Conservation (phyloP, 2,113 vertebrate genomes). For the Dendrocopos noguchii region DNA sequence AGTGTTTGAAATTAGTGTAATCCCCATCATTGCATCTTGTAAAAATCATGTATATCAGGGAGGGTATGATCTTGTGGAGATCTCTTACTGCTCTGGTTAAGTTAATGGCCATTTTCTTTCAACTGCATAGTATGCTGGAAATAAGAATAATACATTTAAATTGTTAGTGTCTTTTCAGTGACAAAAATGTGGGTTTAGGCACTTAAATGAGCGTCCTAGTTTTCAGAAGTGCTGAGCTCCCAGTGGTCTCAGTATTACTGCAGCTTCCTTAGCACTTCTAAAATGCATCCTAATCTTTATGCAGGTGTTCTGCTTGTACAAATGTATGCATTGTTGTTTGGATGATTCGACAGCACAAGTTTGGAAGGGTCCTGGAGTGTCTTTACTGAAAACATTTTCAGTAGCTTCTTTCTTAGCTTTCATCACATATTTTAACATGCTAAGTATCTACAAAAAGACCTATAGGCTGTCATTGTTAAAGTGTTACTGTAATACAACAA, state of each 20-base stretch:
- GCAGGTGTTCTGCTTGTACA: background rate
- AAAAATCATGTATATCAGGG: background rate
- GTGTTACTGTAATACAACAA: slow-evolving; percentile 16
- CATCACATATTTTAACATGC: background rate
- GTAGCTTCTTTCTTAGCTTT: background rate
- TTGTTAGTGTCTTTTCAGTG: background rate
- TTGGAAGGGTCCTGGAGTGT: background rate
- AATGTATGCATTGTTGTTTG: background rate
- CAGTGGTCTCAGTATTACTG: background rate
- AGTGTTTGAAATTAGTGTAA: background rate
- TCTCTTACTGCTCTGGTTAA: background rate
- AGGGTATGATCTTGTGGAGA: background rate
- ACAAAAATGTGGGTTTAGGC: background rate
- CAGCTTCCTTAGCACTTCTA: background rate
- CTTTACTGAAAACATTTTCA: background rate
- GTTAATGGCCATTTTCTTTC: background rate
- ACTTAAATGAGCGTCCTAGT: background rate
- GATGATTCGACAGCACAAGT: background rate
- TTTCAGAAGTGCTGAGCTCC: background rate
- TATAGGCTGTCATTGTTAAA: background rate
- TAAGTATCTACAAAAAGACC: slow-evolving; percentile 11
- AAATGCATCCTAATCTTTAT: background rate
- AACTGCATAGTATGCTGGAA: accelerated
- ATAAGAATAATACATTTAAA: background rate
- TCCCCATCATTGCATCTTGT: background rate